phyloP scores from a whole-genome alignment of 1,140 invertebrate species.

The Sarcophaga bullata region DNA sequence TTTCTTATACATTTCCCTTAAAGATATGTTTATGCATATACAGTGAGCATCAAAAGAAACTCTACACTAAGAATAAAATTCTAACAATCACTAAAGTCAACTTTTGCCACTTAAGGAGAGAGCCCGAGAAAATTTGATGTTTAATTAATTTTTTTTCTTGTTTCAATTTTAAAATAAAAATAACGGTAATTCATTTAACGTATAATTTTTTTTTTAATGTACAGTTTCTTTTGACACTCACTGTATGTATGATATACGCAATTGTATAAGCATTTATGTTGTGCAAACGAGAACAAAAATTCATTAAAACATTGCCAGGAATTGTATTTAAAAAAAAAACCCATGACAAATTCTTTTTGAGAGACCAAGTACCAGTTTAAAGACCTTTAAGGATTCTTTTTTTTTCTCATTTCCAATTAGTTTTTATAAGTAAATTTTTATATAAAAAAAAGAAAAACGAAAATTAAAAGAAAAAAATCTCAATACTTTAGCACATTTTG shows the following conservation, averaged over 20 bases:
- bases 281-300: neutral
- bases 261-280: too few relatives aligned
- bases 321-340: slow-evolving; percentile 9
- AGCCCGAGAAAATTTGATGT: too few relatives aligned
- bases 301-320: neutral
- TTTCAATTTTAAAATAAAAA: too few relatives aligned
- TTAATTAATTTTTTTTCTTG: too few relatives aligned
- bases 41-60: neutral
- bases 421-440: slow-evolving; percentile 6
- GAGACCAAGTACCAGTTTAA: neutral
- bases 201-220: too few relatives aligned
- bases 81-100: too few relatives aligned
- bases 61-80: too few relatives aligned
- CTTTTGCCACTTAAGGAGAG: too few relatives aligned
- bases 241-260: too few relatives aligned
- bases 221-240: too few relatives aligned
- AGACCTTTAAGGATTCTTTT: slow-evolving; percentile 20
- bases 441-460: neutral
- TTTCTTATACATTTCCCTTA: neutral
- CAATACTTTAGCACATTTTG: slow-evolving; percentile 29
- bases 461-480: neutral
- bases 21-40: too few relatives aligned
- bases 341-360: slow-evolving; percentile 19
- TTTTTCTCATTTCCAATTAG: neutral
- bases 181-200: too few relatives aligned